These are phyloP conservation scores for Ashinkailepas kermadecensis DNA, from an alignment of 2,888 invertebrate species.

Conservation along the genomic window DNA sequence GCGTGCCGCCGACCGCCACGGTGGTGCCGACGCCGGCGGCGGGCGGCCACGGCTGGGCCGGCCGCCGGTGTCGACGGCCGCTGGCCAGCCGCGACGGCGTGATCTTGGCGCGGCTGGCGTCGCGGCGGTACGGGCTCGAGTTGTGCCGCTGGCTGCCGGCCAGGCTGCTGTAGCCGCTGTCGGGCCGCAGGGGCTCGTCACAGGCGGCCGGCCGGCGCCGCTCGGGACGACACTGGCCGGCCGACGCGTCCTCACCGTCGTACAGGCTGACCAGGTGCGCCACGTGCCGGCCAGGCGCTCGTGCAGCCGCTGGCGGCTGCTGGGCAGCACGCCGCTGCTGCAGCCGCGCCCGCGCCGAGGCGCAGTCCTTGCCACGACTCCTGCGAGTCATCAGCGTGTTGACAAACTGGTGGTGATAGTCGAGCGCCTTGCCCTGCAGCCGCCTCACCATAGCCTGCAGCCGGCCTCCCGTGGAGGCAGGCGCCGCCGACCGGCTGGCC, in stretches of 20 bases:
- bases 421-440: neutral
- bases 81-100: conserved; percentile 26
- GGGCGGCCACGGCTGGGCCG: neutral
- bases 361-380: neutral
- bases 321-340: neutral
- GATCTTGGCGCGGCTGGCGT: conserved; percentile 26
- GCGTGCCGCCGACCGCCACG: neutral
- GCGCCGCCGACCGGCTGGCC: neutral
- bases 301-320: neutral
- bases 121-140: neutral
- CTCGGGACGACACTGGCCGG: neutral
- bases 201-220: neutral
- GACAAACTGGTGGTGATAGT: neutral
- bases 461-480: neutral
- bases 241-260: neutral
- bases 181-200: neutral
- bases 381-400: neutral
- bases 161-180: conserved; percentile 10
- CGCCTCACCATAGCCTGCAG: neutral
- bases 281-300: neutral
- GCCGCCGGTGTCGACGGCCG: neutral
- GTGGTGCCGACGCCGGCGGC: neutral
- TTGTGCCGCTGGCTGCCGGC: neutral
- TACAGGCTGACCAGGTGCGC: neutral
- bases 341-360: neutral